Evolutionary conservation across 2,888 invertebrate species (phyloP), one percentile per base, ranked within the genome.

Genomic region (Dicycla oo): DNA sequence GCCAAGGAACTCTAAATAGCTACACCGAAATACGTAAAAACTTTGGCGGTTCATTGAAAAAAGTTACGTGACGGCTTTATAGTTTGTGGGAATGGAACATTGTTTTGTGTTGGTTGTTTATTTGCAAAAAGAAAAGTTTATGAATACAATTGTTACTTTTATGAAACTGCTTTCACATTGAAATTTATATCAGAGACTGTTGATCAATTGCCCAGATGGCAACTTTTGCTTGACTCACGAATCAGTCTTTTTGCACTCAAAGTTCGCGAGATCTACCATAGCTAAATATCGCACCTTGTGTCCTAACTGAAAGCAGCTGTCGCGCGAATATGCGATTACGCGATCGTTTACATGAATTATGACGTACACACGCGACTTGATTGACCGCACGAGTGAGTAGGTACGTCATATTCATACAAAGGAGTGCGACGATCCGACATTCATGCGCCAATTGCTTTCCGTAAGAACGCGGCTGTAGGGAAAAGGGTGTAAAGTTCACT

Each of bases 41-140:
- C 63, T 80, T 72, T 58, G 57, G 20, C 63, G 49, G 64, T 78
- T 78, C 78, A 80, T 80, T 80, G 78, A 80, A 81, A 64, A 67
- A 78, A 65, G 74, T 75, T 74, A 13, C 63, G 38, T 78, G 53
- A 71, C 26, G 15, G 30, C 64, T 65, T 72, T 20, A 40, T 78
- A 62, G 63, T 78, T 76, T 45, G 54, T 38, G 30, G 20, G 38
- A 71, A 64, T 26, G 61, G 18, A 62, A 53, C 30, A 53, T 15
- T 58, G 40, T 65, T 53, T 45, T 57, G 45, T 64, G 26, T 61
- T 56, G 2, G 57, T 69, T 69, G 20, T 77, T 77, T 75, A 62
- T 77, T 69, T 30, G 8, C 15, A 2, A 30, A 51, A 23, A 34
- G 13, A 7, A 7, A 68, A 23, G 18, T 68, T 68, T 67, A n/a